Evolutionary conservation across 2,888 invertebrate species (phyloP), one percentile per base, ranked within the genome.

Genomic region (Lasioglossum lativentre): DNA sequence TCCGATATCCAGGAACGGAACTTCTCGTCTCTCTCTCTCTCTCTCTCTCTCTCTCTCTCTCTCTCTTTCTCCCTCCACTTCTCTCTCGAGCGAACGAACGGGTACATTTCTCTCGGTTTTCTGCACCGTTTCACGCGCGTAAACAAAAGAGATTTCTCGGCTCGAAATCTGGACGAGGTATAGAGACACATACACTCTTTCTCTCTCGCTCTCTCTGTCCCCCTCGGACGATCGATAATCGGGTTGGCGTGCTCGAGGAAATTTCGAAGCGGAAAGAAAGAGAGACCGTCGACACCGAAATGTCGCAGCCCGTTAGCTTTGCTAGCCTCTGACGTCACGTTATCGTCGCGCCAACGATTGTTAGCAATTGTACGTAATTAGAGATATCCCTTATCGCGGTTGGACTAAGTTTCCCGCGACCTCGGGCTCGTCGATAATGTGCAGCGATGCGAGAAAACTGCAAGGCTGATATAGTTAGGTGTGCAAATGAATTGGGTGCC

Each of bases 1-100:
- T 63, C 83, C 88, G 88, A 86, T 89, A 87, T 84, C 81, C 82
- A 73, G 63, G 42, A 78, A 66, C 59, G 81, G 30, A 82, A 66
- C 77, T 19, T 2, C 76, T 47, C 40, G 3, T 30, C 27, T 59
- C 27, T 14, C 27, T 27, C n/a, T 27, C 12, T n/a, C 27, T 4
- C 27, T 59, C 19, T 66, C 34, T 10, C 66, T 19, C 16, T 16
- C 19, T 63, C 30, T 59, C 59, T 27, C 14, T 52, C 52, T 68
- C 42, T 76, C 30, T 4, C 78, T 42, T 71, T 30, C 27, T 59
- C 14, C 27, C 5, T 30, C 0, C 27, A 12, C n/a, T 66, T 40
- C 47, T 71, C 74, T 30, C 40, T 14, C 40, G 52, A n/a, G 34
- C 34, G 34, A 34, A 34, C 52, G 23, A 52, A 52, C 52, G 38